Evolutionary conservation across 2,113 vertebrate genomes (phyloP), one percentile per base, ranked within the genome.

Genomic region (Monopterus albus): DNA sequence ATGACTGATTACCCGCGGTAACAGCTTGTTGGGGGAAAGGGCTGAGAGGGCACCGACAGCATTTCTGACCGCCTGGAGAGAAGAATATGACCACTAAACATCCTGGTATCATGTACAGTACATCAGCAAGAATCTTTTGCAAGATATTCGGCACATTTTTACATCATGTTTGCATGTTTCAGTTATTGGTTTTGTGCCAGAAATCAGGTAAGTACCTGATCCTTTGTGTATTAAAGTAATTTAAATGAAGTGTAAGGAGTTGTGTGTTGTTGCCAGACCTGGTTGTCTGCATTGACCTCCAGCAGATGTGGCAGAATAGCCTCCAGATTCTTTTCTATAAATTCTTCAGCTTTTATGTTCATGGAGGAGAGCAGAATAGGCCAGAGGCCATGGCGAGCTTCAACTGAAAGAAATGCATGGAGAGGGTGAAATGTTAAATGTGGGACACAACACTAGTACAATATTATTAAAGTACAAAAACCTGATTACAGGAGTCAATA

Each of bases 341-440:
- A 98, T 1, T 94, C 94, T 35, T 91, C 89, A 0, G 94, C 92
- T 67, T 96, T 90, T 3, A 98, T 89, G 75, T 96, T 97, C 96
- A 99, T 97, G 75, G 84, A 92, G 40, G 91, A 51, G 15, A 99
- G 92, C 59, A 99, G 94, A 1, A 91, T 56, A 20, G 95, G 91
- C 98, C 98, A 99, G 66, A 97, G 87, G 29, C 92, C 94, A 0
- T 85, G 77, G 45, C 95, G 95, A 33, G 91, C 91, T 46, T 87
- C 88, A 74, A 95, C 96, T 98, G 71, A 12, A 45, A 62, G 29
- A 79, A 0, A 21, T 0, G 65, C 0, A 49, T 18, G 26, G 5
- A 49, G 6, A 0, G 3, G 31, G 21, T 5, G 3, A 26, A 28
- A 63, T 25, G 9, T 60, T 6, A 33, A 50, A 33, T 20, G n/a